Evolutionary conservation across 2,888 invertebrate genomes (phyloP).

Genomic region (Orthosia gracilis): DNA sequence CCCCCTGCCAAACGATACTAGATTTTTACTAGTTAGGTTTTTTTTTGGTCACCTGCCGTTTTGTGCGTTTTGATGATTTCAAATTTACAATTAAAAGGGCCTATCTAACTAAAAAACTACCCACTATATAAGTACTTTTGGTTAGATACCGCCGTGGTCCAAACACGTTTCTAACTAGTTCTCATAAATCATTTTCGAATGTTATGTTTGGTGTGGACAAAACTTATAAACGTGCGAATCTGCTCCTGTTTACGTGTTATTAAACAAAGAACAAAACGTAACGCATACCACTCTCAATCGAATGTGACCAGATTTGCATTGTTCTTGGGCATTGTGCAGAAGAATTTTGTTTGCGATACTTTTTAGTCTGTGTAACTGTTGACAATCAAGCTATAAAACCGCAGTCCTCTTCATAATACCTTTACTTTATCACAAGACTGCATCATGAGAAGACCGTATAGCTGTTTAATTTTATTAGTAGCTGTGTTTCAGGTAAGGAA

Average conservation of each 20-base stretch:
- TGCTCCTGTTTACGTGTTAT: constrained; percentile 8
- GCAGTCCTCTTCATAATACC: background rate
- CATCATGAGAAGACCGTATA: constrained; percentile 20
- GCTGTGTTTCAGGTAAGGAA: constrained; percentile 18
- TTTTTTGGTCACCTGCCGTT: too few relatives aligned
- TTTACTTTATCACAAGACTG: background rate
- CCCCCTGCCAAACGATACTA: too few relatives aligned
- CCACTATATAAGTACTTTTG: too few relatives aligned
- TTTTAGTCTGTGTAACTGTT: constrained; percentile 4
- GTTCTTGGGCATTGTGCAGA: background rate
- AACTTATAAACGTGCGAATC: background rate
- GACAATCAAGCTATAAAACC: constrained; percentile 23
- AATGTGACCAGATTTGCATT: background rate
- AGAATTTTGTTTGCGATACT: constrained; percentile 30
- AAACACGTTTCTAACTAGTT: too few relatives aligned
- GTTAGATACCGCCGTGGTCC: too few relatives aligned
- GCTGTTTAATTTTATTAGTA: constrained; percentile 19
- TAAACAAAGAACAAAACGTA: background rate
- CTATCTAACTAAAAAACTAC: too few relatives aligned
- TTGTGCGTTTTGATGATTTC: too few relatives aligned
- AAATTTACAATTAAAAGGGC: too few relatives aligned
- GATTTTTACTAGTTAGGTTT: too few relatives aligned
- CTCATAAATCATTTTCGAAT: constrained; percentile 1
- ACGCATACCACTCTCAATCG: background rate
- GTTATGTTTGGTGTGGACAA: background rate